These are phyloP conservation scores for Trinorchestia longiramus DNA, from an alignment of 1,140 invertebrate genomes.

Conservation along the genomic window DNA sequence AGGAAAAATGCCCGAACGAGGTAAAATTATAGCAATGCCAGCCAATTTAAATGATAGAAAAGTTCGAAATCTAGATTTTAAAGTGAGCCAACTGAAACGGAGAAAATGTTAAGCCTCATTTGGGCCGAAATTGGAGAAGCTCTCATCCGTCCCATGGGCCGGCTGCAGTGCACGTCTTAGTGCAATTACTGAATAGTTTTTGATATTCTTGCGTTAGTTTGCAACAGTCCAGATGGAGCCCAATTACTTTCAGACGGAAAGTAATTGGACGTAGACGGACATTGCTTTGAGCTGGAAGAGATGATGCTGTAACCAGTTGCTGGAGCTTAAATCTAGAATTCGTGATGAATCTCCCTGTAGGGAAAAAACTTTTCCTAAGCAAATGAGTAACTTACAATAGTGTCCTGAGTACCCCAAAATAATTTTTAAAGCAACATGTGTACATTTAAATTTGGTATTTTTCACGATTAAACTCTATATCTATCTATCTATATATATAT, in stretches of 20 bases:
- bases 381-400: not conserved
- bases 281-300: too few species aligned
- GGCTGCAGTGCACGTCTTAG: not conserved
- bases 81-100: not conserved
- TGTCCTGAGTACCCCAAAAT: not conserved
- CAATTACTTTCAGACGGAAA: not conserved
- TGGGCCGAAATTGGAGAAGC: not conserved
- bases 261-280: too few species aligned
- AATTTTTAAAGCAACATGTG: not conserved
- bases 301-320: too few species aligned
- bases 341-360: not conserved
- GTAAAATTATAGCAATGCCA: not conserved
- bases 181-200: not conserved
- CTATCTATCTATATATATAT: too few species aligned
- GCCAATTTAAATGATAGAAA: slow-evolving; percentile 38
- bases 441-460: too few species aligned
- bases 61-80: not conserved
- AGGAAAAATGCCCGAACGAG: not conserved
- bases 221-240: not conserved
- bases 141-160: not conserved
- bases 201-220: not conserved
- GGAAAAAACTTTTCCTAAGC: too few species aligned
- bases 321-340: not conserved
- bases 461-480: too few species aligned
- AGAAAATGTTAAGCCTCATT: not conserved